phyloP scores from a whole-genome alignment of 2,888 invertebrate species.

The Leptinotarsa rubiginosa region DNA sequence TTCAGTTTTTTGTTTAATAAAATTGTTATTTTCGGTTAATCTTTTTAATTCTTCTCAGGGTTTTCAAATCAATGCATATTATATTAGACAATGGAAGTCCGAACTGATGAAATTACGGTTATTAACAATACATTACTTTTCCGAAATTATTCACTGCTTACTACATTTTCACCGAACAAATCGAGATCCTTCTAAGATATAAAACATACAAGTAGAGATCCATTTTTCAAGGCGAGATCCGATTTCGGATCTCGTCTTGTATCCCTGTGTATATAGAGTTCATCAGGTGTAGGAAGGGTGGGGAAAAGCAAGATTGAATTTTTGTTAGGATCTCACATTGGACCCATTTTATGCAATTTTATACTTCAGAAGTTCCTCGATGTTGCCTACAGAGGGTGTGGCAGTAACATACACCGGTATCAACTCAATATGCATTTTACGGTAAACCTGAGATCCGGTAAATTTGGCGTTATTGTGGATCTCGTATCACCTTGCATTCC shows the following conservation, averaged over 20 bases:
- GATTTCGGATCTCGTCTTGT: constrained; percentile 7
- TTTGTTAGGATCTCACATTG: neutral
- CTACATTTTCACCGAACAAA: neutral
- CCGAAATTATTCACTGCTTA: too few species aligned
- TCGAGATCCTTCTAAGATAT: neutral
- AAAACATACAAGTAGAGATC: constrained; percentile 1
- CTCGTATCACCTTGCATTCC: neutral
- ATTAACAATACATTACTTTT: too few species aligned
- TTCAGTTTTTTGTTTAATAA: too few species aligned
- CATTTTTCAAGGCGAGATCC: neutral
- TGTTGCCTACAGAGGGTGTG: constrained; percentile 1
- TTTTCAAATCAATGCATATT: too few species aligned
- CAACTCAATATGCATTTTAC: neutral
- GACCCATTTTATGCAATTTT: neutral
- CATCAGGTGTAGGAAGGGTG: constrained; percentile 2
- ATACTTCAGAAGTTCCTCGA: neutral
- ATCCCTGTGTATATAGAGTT: constrained; percentile 6
- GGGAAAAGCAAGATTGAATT: neutral
- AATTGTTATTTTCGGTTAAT: too few species aligned
- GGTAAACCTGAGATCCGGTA: neutral
- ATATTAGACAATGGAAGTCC: too few species aligned
- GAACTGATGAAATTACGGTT: too few species aligned
- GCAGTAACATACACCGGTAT: neutral
- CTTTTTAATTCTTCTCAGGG: too few species aligned
- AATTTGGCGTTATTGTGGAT: neutral